A percentile compares a stretch with the other conserved stretches of the same genome.
Evolutionary conservation across 1,140 invertebrate genomes (phyloP).

Genomic region (Hestina assimilis): DNA sequence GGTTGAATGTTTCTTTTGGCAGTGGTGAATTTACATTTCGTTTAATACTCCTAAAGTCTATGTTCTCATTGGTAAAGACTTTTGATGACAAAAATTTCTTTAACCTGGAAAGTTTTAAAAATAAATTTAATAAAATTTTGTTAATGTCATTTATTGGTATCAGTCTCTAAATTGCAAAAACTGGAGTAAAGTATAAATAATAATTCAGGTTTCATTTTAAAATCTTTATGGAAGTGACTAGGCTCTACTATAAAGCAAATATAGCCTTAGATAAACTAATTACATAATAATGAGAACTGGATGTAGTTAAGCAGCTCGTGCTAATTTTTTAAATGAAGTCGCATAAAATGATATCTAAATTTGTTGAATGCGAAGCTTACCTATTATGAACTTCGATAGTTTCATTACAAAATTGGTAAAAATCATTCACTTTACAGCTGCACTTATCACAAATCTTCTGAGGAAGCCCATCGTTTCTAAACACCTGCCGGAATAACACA

Average conservation of each 20-base stretch:
- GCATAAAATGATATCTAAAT: slow-evolving; percentile 8
- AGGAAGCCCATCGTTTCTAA: slow-evolving; percentile 80
- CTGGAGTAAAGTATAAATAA: too few relatives aligned
- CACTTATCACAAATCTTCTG: slow-evolving; percentile 82
- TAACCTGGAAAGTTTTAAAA: slow-evolving; percentile 37
- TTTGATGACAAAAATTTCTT: slow-evolving; percentile 26
- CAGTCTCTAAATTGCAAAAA: too few relatives aligned
- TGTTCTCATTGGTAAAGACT: slow-evolving; percentile 7
- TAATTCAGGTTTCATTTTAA: too few relatives aligned
- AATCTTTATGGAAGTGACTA: too few relatives aligned
- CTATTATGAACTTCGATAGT: slow-evolving; percentile 80
- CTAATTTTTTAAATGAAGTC: slow-evolving; percentile 12
- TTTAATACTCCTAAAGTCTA: slow-evolving; percentile 44
- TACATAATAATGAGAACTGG: too few relatives aligned
- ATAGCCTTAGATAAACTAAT: too few relatives aligned
- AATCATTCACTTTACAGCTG: slow-evolving; percentile 82
- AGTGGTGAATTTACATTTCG: slow-evolving; percentile 21
- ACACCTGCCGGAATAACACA: slow-evolving; percentile 68
- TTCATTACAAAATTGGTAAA: slow-evolving; percentile 82
- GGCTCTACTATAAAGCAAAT: too few relatives aligned
- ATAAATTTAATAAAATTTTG: not conserved
- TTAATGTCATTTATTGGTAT: not conserved
- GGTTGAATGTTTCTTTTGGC: slow-evolving; percentile 17
- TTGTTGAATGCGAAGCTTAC: slow-evolving; percentile 47
- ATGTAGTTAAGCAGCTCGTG: too few relatives aligned